These are phyloP conservation scores for Diachrysia chrysitis DNA, from an alignment of 2,888 invertebrate species.

Conservation along the genomic window DNA sequence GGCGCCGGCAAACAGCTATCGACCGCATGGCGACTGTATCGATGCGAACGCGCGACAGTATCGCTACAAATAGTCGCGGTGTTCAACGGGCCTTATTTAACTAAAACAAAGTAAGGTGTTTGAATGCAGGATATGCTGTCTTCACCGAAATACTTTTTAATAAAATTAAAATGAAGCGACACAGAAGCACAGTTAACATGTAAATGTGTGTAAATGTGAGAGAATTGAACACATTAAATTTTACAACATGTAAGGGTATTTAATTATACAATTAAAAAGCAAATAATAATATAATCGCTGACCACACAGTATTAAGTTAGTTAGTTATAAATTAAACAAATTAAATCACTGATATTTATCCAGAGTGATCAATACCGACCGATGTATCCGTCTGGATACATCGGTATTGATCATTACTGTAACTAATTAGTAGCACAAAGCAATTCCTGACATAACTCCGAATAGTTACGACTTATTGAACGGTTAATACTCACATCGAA, in stretches of 20 bases:
- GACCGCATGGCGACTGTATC: too few relatives aligned
- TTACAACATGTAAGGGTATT: conserved; percentile 37
- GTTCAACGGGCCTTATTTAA: too few relatives aligned
- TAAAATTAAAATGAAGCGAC: conserved; percentile 45
- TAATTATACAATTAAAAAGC: too few relatives aligned
- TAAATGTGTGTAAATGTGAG: conserved; percentile 38
- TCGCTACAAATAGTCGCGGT: too few relatives aligned
- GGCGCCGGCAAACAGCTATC: too few relatives aligned
- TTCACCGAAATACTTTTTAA: conserved; percentile 24
- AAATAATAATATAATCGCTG: conserved; percentile 32
- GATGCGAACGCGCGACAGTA: too few relatives aligned
- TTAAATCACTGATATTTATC: too few relatives aligned
- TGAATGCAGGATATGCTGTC: conserved; percentile 18
- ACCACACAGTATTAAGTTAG: conserved; percentile 26
- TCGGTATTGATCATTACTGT: conserved; percentile 2
- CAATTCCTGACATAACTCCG: not conserved
- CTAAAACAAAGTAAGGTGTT: conserved; percentile 16
- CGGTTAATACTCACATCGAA: not conserved
- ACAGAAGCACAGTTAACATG: conserved; percentile 29
- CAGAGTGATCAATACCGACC: too few relatives aligned
- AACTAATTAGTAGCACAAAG: conserved; percentile 9
- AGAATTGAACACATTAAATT: conserved; percentile 45
- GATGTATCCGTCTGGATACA: too few relatives aligned
- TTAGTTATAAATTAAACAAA: conserved; percentile 33
- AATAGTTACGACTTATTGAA: not conserved